Evolutionary conservation across 2,888 invertebrate genomes (phyloP), one percentile per base, ranked within the genome.

Genomic region (Acronicta alni): DNA sequence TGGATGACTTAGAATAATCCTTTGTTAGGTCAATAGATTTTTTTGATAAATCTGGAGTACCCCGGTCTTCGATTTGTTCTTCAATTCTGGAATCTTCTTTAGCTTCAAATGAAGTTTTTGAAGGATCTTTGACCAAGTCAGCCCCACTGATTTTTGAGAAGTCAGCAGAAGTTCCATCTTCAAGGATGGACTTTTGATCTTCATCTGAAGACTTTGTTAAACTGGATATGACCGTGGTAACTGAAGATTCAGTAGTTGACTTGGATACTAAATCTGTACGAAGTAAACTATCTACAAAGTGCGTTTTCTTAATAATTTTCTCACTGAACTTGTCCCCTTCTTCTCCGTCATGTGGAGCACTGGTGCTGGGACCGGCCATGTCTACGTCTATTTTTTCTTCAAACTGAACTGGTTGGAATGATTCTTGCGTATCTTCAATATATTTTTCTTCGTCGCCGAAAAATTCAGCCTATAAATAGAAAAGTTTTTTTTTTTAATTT

Each of bases 1-100:
- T 93, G 26, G 94, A 94, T 16, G 94, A 94, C 74, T 94, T 94
- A 1, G 94, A 94, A 65, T 93, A 94, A 74, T 94, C 94, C 78
- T 94, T 94, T 8, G 93, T 93, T 58, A 94, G 75, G 63, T 93
- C 94, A 30, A 93, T 79, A 0, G 94, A 94, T 72, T 93, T 94
- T 60, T 94, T 94, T 0, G 94, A 94, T n/a, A 93, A 77, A 66
- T 94, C 94, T 38, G 93, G 93, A 8, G 93, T 93, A 1, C 83
- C 92, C 38, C 90, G 80, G 42, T 93, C 93, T 80, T 93, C 93
- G 9, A 77, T 64, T 54, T 84, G 88, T 38, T 93, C 91, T 39
- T 93, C 93, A 15, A 85, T 72, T 72, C 82, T 87, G 12, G 79
- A 89, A 75, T 92, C 92, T 57, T 93, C 93, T 80, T 92, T 93